phyloP scores from a whole-genome alignment of 2,797 vertebrate genomes.

The Sebastes itinus region DNA sequence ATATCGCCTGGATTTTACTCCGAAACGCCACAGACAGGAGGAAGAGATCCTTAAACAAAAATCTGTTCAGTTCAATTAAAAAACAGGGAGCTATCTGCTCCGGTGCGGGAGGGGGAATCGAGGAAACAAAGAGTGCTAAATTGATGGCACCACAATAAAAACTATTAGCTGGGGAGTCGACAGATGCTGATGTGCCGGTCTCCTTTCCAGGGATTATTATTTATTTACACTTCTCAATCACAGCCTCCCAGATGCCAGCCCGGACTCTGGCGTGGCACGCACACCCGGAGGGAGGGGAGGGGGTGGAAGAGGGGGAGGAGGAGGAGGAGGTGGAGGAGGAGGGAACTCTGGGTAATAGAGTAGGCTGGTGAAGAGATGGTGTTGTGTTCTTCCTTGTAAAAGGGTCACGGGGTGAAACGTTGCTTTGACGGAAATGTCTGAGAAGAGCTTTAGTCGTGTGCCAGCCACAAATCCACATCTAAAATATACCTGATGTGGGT shows the following conservation, averaged over 20 bases:
- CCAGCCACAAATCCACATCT: slow-evolving; percentile 44
- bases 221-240: slow-evolving; percentile 91
- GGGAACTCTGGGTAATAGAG: slow-evolving; percentile 63
- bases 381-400: slow-evolving; percentile 45
- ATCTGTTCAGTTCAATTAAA: slow-evolving; percentile 84
- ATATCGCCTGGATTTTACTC: slow-evolving; percentile 49
- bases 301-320: slow-evolving; percentile 20
- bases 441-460: slow-evolving; percentile 51
- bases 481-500: slow-evolving; percentile 62
- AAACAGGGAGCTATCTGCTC: slow-evolving; percentile 81
- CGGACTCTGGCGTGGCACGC: slow-evolving; percentile 81
- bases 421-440: slow-evolving; percentile 46
- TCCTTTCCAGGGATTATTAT: slow-evolving; percentile 90
- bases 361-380: slow-evolving; percentile 30
- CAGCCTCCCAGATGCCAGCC: slow-evolving; percentile 86
- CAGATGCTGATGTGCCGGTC: slow-evolving; percentile 89
- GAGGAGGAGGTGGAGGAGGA: slow-evolving; percentile 25
- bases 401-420: slow-evolving; percentile 61
- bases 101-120: slow-evolving; percentile 75
- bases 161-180: slow-evolving; percentile 88
- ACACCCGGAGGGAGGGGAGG: slow-evolving; percentile 56
- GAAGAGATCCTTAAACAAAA: slow-evolving; percentile 83
- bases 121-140: slow-evolving; percentile 88
- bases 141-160: slow-evolving; percentile 87
- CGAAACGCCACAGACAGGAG: slow-evolving; percentile 54